A percentile compares a stretch with the other conserved stretches of the same genome.
These are phyloP conservation scores for Recurvirostra avosetta DNA, from an alignment of 2,113 vertebrate genomes.

Conservation along the genomic window DNA sequence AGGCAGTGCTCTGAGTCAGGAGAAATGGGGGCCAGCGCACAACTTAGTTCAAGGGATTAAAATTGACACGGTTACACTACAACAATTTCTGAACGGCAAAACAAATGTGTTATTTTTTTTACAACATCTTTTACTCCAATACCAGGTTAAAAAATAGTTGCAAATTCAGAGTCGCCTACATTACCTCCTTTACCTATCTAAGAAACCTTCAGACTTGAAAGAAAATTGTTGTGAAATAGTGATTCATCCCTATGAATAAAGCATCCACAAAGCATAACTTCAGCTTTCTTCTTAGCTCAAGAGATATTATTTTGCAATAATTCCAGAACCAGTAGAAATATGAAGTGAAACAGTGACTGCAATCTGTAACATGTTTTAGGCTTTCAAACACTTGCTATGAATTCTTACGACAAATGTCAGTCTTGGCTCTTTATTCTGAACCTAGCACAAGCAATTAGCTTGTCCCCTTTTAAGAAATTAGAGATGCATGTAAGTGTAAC, in stretches of 20 bases:
- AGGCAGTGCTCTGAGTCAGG: not conserved
- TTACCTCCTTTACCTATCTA: not conserved
- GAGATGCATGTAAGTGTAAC: not conserved
- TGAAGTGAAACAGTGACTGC: not conserved
- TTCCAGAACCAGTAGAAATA: not conserved
- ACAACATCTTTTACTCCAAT: not conserved
- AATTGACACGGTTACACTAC: not conserved
- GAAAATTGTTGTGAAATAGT: not conserved
- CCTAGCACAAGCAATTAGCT: not conserved
- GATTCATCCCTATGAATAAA: not conserved
- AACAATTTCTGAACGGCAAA: not conserved
- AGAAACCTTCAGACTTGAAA: not conserved
- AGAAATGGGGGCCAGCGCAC: not conserved
- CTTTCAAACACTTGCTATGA: not conserved
- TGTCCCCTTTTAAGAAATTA: not conserved
- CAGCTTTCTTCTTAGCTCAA: not conserved
- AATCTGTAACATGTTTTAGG: not conserved
- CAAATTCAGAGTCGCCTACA: not conserved
- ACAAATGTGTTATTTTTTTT: not conserved
- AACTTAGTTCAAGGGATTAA: not conserved
- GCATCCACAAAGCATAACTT: not conserved
- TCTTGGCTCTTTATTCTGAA: not conserved
- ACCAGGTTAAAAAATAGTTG: not conserved
- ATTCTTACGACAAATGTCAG: not conserved
- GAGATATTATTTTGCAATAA: not conserved